Evolutionary conservation across 1,140 invertebrate species (phyloP).

Genomic region (Penaeus vannamei): DNA sequence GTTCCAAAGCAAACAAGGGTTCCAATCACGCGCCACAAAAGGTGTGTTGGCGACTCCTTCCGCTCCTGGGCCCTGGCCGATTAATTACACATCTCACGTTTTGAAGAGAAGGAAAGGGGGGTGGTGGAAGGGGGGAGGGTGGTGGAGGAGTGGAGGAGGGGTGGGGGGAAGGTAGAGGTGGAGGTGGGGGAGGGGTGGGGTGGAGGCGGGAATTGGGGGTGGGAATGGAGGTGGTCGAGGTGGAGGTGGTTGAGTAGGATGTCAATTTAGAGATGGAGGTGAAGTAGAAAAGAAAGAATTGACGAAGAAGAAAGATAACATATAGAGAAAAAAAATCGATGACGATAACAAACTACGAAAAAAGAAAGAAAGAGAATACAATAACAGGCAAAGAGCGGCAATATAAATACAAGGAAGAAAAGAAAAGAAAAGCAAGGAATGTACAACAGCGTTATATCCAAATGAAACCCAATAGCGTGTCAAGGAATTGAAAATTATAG

Average conservation of each 20-base stretch:
- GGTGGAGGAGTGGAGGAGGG: background rate
- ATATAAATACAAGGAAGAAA: background rate
- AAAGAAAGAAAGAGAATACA: no score
- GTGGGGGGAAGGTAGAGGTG: no score
- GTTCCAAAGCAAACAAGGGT: no score
- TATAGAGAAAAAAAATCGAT: background rate
- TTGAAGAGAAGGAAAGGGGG: background rate
- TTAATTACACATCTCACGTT: no score
- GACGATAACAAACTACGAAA: background rate
- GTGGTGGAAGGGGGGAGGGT: background rate
- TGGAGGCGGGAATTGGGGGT: background rate
- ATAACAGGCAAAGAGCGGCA: no score
- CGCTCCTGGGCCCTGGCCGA: no score
- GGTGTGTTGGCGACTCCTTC: no score
- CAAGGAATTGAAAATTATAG: no score
- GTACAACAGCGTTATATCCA: no score
- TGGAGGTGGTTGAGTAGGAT: background rate
- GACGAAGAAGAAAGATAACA: background rate
- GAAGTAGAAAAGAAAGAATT: background rate
- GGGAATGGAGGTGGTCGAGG: background rate
- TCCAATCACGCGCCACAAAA: no score
- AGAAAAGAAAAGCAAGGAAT: background rate
- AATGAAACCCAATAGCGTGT: no score
- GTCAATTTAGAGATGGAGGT: background rate
- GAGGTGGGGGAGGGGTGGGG: background rate